phyloP scores from a whole-genome alignment of 2,797 vertebrate species.

The Propithecus deckenii region DNA sequence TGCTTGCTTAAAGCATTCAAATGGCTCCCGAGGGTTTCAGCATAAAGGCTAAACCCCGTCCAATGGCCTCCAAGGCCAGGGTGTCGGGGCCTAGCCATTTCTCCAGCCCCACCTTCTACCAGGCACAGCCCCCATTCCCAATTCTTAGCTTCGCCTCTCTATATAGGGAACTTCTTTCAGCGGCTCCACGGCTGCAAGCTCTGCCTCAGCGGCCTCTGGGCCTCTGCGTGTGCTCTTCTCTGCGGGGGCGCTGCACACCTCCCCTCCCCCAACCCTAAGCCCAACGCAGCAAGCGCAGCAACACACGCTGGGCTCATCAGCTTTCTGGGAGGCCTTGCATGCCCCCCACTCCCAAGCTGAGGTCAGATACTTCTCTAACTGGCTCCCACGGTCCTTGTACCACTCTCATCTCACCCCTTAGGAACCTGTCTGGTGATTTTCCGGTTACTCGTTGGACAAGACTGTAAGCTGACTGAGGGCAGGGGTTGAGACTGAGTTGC shows the following conservation, averaged over 20 bases:
- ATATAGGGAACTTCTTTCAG: background rate
- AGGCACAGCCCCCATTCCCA: background rate
- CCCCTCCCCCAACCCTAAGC: background rate
- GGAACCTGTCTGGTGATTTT: background rate
- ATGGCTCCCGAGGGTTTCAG: background rate
- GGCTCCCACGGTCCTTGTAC: background rate
- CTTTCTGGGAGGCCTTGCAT: background rate
- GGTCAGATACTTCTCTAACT: background rate
- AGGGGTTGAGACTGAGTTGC: background rate
- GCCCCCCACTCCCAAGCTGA: background rate
- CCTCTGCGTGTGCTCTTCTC: background rate
- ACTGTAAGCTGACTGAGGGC: background rate
- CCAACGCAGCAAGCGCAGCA: too few relatives aligned
- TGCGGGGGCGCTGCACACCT: background rate
- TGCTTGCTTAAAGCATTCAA: background rate
- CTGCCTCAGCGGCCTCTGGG: background rate
- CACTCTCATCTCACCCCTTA: background rate
- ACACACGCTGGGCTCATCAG: background rate
- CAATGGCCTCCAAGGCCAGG: background rate
- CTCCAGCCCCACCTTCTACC: background rate
- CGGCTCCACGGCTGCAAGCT: background rate
- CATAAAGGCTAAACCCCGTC: background rate
- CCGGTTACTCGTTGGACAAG: background rate
- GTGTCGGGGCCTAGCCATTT: background rate
- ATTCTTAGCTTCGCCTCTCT: background rate